Evolutionary conservation across 2,113 vertebrate species (phyloP), one percentile per base, ranked within the genome.

Genomic region (Mustela lutreola): DNA sequence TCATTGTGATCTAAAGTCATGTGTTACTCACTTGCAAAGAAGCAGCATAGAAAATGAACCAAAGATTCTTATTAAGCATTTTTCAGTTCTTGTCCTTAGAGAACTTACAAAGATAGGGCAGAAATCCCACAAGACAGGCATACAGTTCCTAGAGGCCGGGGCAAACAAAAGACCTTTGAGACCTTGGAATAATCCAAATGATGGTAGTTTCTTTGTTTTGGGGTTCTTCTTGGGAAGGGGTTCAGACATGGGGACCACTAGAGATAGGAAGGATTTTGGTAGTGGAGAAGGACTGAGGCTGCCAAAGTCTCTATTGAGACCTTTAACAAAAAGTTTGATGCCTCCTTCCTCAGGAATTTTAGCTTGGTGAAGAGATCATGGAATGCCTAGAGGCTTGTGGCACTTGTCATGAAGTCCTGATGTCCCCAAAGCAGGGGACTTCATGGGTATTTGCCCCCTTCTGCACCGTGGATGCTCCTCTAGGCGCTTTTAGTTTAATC

Each of bases 1-100:
- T 58, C 28, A 36, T 80, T 71, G 36, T 89, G 36, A 16, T 22
- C 42, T 76, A 70, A 89, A 83, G 33, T 58, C 31, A 81, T 31
- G 14, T 36, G 18, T 88, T 96, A 92, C 33, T 94, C 73, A 91
- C 89, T 80, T 93, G 56, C 14, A 91, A 87, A n/a, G 53, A 71
- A 82, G 31, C 45, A 63, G 28, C 53, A 73, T 26, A 89, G 56
- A 31, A 94, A 94, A 65, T 60, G 73, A 71, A 73, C 19, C 33
- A 63, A 79, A 73, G 21, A 62, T 83, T 62, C 18, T 73, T 94
- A 82, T 21, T 82, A 78, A 95, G 33, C 26, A 58, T 78, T 50
- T 56, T 7, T 91, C 16, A 22, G 16, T 19, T 26, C 19, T 60
- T 60, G 3, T 91, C 45, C 45, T 95, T 39, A 67, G 18, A 91